Conservation (phyloP, 2,113 vertebrate genomes). For the Phyllostomus hastatus region DNA sequence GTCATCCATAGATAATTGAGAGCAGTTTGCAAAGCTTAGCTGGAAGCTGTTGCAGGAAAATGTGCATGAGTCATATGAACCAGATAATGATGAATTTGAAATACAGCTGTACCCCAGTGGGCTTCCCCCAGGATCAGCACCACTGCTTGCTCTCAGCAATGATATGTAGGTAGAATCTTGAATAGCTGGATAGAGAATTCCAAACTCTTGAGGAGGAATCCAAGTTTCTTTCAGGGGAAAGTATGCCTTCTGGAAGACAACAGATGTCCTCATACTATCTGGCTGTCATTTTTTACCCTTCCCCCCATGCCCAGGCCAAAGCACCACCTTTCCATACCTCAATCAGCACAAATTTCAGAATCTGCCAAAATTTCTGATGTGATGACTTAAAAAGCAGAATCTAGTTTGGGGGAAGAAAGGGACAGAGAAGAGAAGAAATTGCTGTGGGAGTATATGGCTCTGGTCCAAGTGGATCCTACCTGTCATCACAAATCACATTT, state of each 20-base stretch:
- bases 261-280: neutral
- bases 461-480: neutral
- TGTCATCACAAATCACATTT: slow-evolving; percentile 19
- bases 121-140: neutral
- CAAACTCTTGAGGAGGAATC: neutral
- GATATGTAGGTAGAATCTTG: neutral
- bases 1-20: neutral
- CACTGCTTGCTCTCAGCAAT: neutral
- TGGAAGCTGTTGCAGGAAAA: neutral
- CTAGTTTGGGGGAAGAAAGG: neutral
- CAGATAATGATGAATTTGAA: neutral
- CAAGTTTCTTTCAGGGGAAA: neutral
- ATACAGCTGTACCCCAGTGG: neutral
- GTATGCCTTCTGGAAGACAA: neutral
- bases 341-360: slow-evolving; percentile 8
- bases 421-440: neutral
- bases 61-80: neutral
- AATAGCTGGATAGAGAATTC: neutral
- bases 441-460: neutral
- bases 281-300: neutral
- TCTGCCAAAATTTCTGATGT: neutral
- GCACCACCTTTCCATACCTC: neutral
- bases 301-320: neutral
- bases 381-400: slow-evolving; percentile 34
- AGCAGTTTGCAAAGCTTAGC: neutral